phyloP scores from a whole-genome alignment of 2,113 vertebrate genomes.

The rabbit (Oryctolagus cuniculus) region DNA sequence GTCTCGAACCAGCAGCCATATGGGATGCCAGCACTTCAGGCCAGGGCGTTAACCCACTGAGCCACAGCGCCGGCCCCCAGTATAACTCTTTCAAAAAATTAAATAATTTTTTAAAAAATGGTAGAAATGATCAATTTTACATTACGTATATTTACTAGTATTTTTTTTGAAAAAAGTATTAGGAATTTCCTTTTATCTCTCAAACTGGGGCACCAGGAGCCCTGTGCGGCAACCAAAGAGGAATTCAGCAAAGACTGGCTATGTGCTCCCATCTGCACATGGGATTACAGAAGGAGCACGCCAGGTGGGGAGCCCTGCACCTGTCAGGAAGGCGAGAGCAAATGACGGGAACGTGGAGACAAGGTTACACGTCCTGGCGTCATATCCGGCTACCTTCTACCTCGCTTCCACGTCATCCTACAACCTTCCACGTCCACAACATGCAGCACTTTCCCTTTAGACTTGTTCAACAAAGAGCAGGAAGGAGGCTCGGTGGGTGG shows the following conservation, averaged over 20 bases:
- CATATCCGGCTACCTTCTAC: not conserved
- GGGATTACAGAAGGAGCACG: no score
- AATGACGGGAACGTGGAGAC: not conserved
- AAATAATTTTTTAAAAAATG: not conserved
- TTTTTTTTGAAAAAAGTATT: not conserved
- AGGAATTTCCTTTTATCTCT: not conserved
- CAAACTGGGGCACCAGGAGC: not conserved
- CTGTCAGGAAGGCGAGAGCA: not conserved
- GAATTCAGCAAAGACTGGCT: not conserved
- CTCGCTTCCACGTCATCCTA: not conserved
- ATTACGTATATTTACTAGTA: not conserved
- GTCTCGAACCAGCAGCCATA: no score
- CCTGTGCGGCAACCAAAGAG: not conserved
- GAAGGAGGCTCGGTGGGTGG: no score
- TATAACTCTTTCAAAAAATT: no score
- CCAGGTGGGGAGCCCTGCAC: not conserved
- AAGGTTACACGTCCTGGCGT: not conserved
- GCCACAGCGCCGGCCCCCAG: no score
- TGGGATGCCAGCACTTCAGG: no score
- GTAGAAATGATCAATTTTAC: not conserved
- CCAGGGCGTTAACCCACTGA: no score
- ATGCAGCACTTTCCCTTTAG: not conserved
- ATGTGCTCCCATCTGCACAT: not conserved
- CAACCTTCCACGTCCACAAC: fast-evolving
- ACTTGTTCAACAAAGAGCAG: not conserved